Conservation (phyloP, 2,113 vertebrate species). For the Macrotis lagotis region DNA sequence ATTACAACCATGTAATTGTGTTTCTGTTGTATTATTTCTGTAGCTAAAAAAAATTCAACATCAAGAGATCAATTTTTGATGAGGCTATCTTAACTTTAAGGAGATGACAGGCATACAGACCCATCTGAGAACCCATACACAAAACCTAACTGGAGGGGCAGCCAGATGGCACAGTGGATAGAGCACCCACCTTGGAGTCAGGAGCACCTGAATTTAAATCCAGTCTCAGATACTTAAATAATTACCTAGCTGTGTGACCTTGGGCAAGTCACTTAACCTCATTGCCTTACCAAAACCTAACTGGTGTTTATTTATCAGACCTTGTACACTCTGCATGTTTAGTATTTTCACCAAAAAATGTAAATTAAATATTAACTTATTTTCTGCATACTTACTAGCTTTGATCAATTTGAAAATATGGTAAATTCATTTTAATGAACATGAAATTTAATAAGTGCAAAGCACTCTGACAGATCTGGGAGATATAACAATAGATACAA, state of each 20-base stretch:
- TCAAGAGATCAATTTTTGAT: background rate
- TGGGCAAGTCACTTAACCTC: no score
- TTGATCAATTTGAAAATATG: constrained; percentile 16
- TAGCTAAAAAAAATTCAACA: background rate
- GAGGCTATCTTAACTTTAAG: background rate
- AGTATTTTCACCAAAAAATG: background rate
- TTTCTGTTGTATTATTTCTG: background rate
- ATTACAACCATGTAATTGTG: background rate
- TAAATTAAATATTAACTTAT: constrained; percentile 1
- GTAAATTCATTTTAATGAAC: background rate
- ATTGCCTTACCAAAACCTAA: background rate
- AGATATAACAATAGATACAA: background rate
- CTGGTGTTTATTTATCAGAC: background rate
- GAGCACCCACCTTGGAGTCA: no score
- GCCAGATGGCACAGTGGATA: no score
- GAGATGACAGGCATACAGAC: background rate
- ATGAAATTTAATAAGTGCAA: background rate
- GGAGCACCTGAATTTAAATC: no score
- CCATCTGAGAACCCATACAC: background rate
- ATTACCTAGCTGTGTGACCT: no score
- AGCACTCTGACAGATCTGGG: background rate
- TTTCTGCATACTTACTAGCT: background rate
- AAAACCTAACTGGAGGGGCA: background rate
- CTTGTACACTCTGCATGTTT: background rate
- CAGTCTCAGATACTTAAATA: no score